phyloP scores from a whole-genome alignment of 2,888 invertebrate species.

The Tortricodes alternella region DNA sequence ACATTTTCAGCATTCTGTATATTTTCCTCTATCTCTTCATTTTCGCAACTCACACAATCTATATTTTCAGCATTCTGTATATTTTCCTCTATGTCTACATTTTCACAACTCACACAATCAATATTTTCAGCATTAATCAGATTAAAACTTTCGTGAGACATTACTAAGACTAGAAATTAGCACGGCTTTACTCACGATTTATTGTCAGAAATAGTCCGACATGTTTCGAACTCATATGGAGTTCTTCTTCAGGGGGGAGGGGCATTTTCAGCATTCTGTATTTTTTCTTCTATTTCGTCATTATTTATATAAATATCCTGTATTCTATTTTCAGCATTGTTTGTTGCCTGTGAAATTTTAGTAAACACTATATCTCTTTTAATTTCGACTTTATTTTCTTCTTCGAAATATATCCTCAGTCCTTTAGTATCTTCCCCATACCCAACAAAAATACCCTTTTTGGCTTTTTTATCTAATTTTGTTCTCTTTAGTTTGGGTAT shows the following conservation, averaged over 20 bases:
- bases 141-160: too few relatives aligned
- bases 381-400: neutral
- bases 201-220: too few relatives aligned
- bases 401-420: neutral
- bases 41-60: neutral
- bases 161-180: too few relatives aligned
- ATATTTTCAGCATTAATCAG: too few relatives aligned
- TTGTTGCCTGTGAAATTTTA: neutral
- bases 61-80: neutral
- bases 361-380: constrained; percentile 18
- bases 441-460: constrained; percentile 14
- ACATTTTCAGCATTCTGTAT: neutral
- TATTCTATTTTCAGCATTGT: neutral
- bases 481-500: constrained; percentile 13
- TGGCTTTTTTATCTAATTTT: constrained; percentile 15
- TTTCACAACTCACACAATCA: too few relatives aligned
- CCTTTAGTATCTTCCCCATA: constrained; percentile 23
- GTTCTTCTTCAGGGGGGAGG: too few relatives aligned
- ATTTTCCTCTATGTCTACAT: neutral
- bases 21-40: neutral
- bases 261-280: neutral
- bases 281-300: neutral
- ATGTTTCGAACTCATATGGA: too few relatives aligned
- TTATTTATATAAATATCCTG: neutral
- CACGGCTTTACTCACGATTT: too few relatives aligned